phyloP scores from a whole-genome alignment of 2,113 vertebrate species.

The Proteles cristata region DNA sequence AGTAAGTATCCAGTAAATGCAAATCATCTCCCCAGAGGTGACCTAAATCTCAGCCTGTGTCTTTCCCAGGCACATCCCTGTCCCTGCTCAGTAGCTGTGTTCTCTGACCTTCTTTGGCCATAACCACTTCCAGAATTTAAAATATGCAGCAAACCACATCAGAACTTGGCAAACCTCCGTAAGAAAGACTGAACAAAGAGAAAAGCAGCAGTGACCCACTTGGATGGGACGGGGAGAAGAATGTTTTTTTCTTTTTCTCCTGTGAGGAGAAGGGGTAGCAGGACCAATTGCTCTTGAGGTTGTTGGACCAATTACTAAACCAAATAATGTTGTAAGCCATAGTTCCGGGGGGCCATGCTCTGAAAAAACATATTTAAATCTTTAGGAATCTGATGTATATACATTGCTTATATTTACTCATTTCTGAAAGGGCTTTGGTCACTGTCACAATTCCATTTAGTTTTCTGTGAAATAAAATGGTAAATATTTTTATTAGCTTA shows the following conservation, averaged over 20 bases:
- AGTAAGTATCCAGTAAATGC: not conserved
- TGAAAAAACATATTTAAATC: not conserved
- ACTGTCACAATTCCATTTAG: not conserved
- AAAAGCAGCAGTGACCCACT: conserved; percentile 38
- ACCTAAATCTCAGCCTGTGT: conserved; percentile 18
- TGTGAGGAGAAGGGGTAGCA: not conserved
- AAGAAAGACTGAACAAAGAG: conserved; percentile 24
- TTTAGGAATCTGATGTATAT: not conserved
- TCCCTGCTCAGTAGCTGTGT: not conserved
- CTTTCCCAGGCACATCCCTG: not conserved
- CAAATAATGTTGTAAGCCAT: not conserved
- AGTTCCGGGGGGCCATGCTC: not conserved
- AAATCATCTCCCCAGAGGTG: not conserved
- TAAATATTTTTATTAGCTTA: conserved; percentile 11
- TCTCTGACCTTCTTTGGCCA: conserved; percentile 32
- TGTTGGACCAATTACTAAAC: not conserved
- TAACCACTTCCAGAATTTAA: not conserved
- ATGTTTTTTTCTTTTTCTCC: not conserved
- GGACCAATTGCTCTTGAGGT: not conserved
- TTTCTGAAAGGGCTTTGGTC: not conserved
- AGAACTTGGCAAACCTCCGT: not conserved
- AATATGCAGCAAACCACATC: not conserved
- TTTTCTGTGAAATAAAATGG: not conserved
- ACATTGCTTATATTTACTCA: not conserved
- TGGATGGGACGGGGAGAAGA: not conserved